phyloP scores from a whole-genome alignment of 2,888 invertebrate species.

The Acrobasis suavella region DNA sequence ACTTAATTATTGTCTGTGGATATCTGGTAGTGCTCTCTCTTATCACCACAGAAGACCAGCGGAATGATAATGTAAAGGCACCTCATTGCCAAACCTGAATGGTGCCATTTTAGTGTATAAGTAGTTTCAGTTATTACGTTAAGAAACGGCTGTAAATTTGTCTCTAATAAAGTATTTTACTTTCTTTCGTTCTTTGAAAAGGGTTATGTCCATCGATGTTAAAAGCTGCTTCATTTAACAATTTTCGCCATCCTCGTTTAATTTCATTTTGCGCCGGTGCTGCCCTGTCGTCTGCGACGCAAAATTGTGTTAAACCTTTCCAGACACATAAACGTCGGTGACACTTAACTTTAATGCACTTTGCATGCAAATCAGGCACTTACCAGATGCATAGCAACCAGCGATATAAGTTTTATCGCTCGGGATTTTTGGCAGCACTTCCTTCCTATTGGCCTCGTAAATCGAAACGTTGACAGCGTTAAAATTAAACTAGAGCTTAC shows the following conservation, averaged over 20 bases:
- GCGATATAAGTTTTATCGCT: conserved; percentile 6
- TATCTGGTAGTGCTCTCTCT: too few relatives aligned
- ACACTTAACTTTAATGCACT: conserved; percentile 18
- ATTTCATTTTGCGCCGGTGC: not conserved
- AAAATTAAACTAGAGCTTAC: conserved; percentile 6
- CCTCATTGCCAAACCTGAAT: too few relatives aligned
- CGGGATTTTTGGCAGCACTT: conserved; percentile 14
- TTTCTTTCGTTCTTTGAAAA: too few relatives aligned
- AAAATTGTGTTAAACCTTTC: conserved; percentile 16
- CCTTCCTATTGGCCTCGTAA: conserved; percentile 20
- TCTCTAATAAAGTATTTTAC: too few relatives aligned
- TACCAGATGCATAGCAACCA: not conserved
- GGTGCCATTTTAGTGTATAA: too few relatives aligned
- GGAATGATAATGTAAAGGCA: too few relatives aligned
- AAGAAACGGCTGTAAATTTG: too few relatives aligned
- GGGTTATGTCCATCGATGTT: not conserved
- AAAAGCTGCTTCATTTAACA: not conserved
- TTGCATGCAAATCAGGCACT: conserved; percentile 14
- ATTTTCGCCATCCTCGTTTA: not conserved
- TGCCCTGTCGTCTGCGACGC: conserved; percentile 3
- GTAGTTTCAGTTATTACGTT: too few relatives aligned
- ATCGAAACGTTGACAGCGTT: conserved; percentile 11
- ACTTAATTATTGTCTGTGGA: too few relatives aligned
- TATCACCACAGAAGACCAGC: too few relatives aligned
- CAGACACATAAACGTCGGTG: conserved; percentile 14